Conservation (phyloP, 2,888 invertebrate species). For the Temnothorax rugatulus region DNA sequence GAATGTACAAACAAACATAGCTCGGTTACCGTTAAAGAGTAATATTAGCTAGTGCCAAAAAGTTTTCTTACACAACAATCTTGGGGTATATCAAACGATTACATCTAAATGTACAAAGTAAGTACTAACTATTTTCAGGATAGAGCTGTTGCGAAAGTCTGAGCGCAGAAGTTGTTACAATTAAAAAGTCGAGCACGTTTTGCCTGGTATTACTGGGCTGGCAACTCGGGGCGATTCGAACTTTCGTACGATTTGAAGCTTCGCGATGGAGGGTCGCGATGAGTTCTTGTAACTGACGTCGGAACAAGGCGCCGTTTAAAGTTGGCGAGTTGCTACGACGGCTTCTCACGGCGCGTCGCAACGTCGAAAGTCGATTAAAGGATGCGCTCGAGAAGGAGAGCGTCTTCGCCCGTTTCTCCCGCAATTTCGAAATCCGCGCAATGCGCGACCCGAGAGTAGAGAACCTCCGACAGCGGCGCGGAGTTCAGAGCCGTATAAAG, state of each 20-base stretch:
- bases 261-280: constrained; percentile 7
- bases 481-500: constrained; percentile 44
- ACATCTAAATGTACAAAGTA: neutral
- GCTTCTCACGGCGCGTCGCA: constrained; percentile 36
- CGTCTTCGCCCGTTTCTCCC: constrained; percentile 29
- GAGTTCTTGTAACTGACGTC: constrained; percentile 36
- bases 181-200: constrained; percentile 43
- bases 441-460: constrained; percentile 25
- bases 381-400: constrained; percentile 34
- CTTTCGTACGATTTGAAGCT: constrained; percentile 36
- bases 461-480: neutral
- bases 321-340: constrained; percentile 24
- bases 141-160: neutral
- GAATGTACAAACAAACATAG: neutral
- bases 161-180: neutral
- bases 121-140: neutral
- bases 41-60: neutral
- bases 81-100: constrained; percentile 8
- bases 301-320: constrained; percentile 44
- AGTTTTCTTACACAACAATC: neutral
- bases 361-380: constrained; percentile 55
- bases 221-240: constrained; percentile 4
- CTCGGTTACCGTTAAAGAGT: neutral
- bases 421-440: constrained; percentile 50
- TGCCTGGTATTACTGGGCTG: constrained; percentile 14